Conservation (phyloP, 2,888 invertebrate genomes). For the Pammene aurita region DNA sequence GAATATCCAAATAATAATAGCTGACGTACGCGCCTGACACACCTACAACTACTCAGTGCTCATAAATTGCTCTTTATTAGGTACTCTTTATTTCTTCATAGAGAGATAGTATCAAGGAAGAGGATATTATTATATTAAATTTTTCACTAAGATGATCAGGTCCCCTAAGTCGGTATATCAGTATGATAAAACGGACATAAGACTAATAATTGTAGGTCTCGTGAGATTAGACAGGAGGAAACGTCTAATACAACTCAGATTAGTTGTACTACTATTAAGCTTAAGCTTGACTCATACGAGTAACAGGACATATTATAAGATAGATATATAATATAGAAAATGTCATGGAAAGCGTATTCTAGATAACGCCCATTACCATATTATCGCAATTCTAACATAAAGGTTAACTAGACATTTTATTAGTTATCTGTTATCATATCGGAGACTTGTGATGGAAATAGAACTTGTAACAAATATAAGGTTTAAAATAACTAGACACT, state of each 20-base stretch:
- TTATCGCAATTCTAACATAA: neutral
- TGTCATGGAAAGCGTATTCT: slow-evolving; percentile 1
- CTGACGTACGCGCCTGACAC: neutral
- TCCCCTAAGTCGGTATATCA: too few relatives aligned
- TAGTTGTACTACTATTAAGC: neutral
- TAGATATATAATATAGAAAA: neutral
- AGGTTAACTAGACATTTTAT: slow-evolving; percentile 5
- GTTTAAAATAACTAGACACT: too few relatives aligned
- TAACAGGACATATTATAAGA: slow-evolving; percentile 10
- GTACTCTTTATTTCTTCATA: too few relatives aligned
- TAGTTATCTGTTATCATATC: neutral
- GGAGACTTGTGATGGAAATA: neutral
- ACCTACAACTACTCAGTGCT: neutral
- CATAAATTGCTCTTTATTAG: too few relatives aligned
- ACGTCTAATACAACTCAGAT: slow-evolving; percentile 2
- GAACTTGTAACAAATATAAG: neutral
- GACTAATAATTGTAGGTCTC: neutral
- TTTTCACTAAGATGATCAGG: neutral
- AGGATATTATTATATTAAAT: neutral
- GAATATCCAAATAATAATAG: slow-evolving; percentile 4
- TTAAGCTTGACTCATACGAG: slow-evolving; percentile 1
- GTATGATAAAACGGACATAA: neutral
- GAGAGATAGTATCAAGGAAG: neutral
- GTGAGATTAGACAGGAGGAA: neutral
- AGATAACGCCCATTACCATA: neutral